Evolutionary conservation across 2,797 vertebrate genomes (phyloP).

Genomic region (Lindbergichthys nudifrons): DNA sequence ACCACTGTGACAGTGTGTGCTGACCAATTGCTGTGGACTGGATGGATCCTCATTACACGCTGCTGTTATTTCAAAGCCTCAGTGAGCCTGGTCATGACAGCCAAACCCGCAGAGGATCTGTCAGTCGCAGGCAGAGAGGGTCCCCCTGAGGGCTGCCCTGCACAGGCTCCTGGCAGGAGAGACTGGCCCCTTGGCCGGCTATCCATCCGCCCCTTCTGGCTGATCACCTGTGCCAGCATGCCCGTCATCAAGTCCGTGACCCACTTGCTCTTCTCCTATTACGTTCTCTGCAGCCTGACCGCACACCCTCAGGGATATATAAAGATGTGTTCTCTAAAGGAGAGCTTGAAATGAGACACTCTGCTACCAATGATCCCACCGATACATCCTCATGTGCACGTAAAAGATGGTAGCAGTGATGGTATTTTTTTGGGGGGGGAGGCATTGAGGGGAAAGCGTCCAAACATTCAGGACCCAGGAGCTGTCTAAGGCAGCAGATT

Average conservation of each 20-base stretch:
- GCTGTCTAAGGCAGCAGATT: slow-evolving; percentile 55
- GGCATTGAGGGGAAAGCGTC: slow-evolving; percentile 20
- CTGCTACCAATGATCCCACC: slow-evolving; percentile 42
- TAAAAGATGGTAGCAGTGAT: slow-evolving; percentile 41
- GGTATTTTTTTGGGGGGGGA: background rate
- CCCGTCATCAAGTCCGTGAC: slow-evolving; percentile 76
- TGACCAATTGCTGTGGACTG: slow-evolving; percentile 58
- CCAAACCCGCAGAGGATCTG: slow-evolving; percentile 72
- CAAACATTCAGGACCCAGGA: slow-evolving; percentile 40
- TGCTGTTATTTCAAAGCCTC: slow-evolving; percentile 75
- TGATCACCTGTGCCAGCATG: slow-evolving; percentile 77
- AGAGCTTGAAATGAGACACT: slow-evolving; percentile 73
- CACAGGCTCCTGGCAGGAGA: slow-evolving; percentile 47
- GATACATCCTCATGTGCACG: slow-evolving; percentile 57
- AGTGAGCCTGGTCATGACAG: slow-evolving; percentile 64
- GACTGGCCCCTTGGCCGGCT: slow-evolving; percentile 46
- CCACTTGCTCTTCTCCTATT: slow-evolving; percentile 74
- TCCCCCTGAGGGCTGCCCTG: slow-evolving; percentile 58
- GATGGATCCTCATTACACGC: slow-evolving; percentile 67
- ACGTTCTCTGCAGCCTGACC: slow-evolving; percentile 70
- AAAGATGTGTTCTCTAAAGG: slow-evolving; percentile 80
- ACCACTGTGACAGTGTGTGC: slow-evolving; percentile 49
- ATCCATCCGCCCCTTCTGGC: slow-evolving; percentile 40
- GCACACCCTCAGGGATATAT: slow-evolving; percentile 80
- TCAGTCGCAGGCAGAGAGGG: slow-evolving; percentile 59